Conservation (phyloP, 1,140 invertebrate species). For the Plodia interpunctella region DNA sequence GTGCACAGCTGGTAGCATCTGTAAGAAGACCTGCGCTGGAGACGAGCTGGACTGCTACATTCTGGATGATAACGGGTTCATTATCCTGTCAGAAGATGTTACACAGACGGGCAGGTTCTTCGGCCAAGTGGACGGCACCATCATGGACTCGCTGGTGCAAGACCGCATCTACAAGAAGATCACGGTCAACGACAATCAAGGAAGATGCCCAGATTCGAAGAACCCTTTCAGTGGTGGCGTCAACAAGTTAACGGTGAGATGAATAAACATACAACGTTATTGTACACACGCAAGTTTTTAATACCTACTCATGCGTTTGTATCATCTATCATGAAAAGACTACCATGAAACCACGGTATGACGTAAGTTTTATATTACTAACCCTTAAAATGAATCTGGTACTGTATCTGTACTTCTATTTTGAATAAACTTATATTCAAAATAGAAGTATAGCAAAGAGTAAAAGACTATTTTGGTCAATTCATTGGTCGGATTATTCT, state of each 20-base stretch:
- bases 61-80: conserved; percentile 94
- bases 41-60: conserved; percentile 94
- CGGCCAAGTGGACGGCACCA: conserved; percentile 95
- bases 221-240: conserved; percentile 82
- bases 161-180: conserved; percentile 93
- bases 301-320: no score
- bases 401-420: no score
- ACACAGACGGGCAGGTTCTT: conserved; percentile 93
- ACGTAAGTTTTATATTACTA: no score
- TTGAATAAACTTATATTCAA: no score
- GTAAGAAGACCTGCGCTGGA: conserved; percentile 90
- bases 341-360: no score
- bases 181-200: conserved; percentile 92
- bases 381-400: no score
- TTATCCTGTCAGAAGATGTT: conserved; percentile 91
- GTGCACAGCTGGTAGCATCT: conserved; percentile 84
- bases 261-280: no score
- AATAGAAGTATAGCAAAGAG: no score
- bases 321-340: no score
- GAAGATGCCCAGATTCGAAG: conserved; percentile 87
- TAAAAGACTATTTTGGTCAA: no score
- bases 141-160: conserved; percentile 95
- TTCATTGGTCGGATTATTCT: no score
- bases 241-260: conserved; percentile 61
- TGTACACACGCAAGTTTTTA: no score